Conservation (phyloP, 2,113 vertebrate species). For the Petrocephalus zakoni region DNA sequence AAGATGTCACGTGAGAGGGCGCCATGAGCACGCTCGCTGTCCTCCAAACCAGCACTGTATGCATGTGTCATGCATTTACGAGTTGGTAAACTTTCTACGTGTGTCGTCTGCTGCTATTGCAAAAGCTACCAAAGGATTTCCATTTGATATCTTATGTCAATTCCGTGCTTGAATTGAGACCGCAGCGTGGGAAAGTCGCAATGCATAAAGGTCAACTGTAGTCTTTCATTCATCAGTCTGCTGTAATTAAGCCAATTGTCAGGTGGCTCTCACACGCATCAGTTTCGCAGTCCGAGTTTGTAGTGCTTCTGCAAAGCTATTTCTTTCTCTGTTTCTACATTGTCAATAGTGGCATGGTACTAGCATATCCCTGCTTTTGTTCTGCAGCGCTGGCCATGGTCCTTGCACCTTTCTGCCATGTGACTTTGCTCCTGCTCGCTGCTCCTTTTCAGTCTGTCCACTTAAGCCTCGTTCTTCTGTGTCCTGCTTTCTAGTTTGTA, state of each 20-base stretch:
- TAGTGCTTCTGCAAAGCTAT: neutral
- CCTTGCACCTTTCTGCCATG: neutral
- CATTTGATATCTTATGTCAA: neutral
- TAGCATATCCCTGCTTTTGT: neutral
- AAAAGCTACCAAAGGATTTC: neutral
- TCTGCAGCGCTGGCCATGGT: neutral
- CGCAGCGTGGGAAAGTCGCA: neutral
- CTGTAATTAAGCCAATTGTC: neutral
- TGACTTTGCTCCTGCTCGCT: neutral
- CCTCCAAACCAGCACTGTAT: neutral
- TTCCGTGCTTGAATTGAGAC: neutral
- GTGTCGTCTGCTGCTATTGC: neutral
- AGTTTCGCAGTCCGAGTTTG: neutral
- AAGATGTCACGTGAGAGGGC: no score
- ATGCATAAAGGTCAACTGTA: neutral
- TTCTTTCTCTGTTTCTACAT: neutral
- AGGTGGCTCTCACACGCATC: neutral
- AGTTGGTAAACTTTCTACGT: neutral
- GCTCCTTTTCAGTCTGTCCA: neutral
- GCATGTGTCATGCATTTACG: neutral
- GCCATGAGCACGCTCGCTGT: neutral
- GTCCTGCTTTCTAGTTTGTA: neutral
- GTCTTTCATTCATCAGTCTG: neutral
- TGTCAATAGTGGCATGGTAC: neutral
- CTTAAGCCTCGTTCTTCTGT: neutral